Evolutionary conservation across 2,113 vertebrate genomes (phyloP).

Genomic region (Aix galericulata): DNA sequence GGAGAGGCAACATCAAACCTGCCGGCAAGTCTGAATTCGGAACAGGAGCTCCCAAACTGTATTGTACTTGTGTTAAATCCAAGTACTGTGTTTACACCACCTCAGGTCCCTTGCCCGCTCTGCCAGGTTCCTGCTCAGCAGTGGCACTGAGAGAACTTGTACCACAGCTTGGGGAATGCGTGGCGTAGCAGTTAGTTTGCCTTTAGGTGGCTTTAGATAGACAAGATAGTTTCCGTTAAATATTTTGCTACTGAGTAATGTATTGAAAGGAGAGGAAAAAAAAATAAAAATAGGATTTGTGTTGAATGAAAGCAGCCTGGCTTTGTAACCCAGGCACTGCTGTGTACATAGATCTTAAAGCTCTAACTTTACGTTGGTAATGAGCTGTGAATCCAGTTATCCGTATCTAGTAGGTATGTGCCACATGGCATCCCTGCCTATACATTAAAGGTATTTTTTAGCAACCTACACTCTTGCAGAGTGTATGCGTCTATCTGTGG

Average conservation of each 20-base stretch:
- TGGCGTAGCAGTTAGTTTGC: background rate
- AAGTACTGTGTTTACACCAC: rapidly evolving
- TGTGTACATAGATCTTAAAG: rapidly evolving
- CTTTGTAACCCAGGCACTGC: background rate
- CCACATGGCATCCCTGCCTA: rapidly evolving
- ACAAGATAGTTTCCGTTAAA: rapidly evolving
- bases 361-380: background rate
- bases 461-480: rapidly evolving
- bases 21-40: too few species aligned
- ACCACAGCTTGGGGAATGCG: rapidly evolving
- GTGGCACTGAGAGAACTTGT: rapidly evolving
- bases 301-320: background rate
- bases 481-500: rapidly evolving
- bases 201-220: background rate
- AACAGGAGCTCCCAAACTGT: background rate
- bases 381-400: rapidly evolving
- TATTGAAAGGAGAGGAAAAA: background rate
- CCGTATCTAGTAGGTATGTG: rapidly evolving
- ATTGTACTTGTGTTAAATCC: background rate
- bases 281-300: background rate
- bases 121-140: rapidly evolving
- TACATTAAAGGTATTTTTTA: background rate
- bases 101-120: rapidly evolving
- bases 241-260: background rate
- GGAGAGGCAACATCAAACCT: background rate